A percentile compares a stretch with the other conserved stretches of the same genome.
Conservation (phyloP, 92 coral and sea anemone species). For the Scolanthus callimorphus region DNA sequence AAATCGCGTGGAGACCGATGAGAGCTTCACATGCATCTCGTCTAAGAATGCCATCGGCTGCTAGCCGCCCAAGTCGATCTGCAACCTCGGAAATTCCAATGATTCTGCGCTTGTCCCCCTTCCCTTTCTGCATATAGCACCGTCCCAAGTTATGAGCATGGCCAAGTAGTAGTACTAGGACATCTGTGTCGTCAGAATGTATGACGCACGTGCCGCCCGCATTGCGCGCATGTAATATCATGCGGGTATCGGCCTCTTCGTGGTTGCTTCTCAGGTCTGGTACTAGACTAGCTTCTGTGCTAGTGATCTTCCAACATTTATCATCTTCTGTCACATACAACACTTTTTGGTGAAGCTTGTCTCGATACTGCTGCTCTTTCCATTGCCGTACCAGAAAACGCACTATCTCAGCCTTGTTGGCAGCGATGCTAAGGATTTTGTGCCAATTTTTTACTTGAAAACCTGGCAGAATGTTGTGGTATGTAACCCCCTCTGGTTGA, state of each 20-base stretch:
- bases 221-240: constrained; percentile 54
- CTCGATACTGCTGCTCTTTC: constrained; percentile 27
- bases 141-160: constrained; percentile 29
- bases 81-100: constrained; percentile 27
- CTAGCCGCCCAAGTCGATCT: constrained; percentile 24
- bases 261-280: constrained; percentile 44
- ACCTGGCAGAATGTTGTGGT: constrained; percentile 24
- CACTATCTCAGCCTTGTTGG: constrained; percentile 52
- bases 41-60: constrained; percentile 20
- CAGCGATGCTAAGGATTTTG: constrained; percentile 36
- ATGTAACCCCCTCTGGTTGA: constrained; percentile 15
- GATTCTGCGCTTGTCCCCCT: constrained; percentile 25
- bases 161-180: constrained; percentile 42
- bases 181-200: constrained; percentile 54
- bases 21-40: constrained; percentile 31
- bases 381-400: constrained; percentile 46
- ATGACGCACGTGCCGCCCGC: constrained; percentile 34
- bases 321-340: constrained; percentile 21
- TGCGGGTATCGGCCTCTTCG: constrained; percentile 56
- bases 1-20: constrained; percentile 21
- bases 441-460: constrained; percentile 41
- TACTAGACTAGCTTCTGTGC: constrained; percentile 16
- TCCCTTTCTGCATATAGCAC: constrained; percentile 56
- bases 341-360: constrained; percentile 27
- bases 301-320: constrained; percentile 28